A percentile compares a stretch with the other conserved stretches of the same genome.
Evolutionary conservation across 92 coral and sea anemone genomes (phyloP).

Genomic region (Palythoa grandis): DNA sequence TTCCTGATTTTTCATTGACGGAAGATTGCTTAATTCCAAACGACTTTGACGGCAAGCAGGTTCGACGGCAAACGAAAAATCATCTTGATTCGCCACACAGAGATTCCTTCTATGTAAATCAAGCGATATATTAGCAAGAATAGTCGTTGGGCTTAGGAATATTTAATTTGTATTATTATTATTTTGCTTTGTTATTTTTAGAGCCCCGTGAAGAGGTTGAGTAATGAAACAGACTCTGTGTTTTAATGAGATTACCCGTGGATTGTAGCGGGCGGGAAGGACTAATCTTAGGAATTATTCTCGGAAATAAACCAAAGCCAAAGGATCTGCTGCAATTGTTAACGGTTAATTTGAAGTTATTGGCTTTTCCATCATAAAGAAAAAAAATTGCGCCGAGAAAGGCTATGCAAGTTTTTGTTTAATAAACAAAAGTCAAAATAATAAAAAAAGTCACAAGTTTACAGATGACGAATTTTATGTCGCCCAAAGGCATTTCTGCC

Average conservation of each 20-base stretch:
- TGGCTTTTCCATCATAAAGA: not conserved
- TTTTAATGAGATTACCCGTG: constrained; percentile 35
- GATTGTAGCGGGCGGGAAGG: not conserved
- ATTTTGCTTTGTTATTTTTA: constrained; percentile 16
- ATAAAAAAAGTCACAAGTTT: not conserved
- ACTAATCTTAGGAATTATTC: not conserved
- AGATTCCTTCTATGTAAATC: constrained; percentile 32
- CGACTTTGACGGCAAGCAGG: not conserved
- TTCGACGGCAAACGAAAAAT: not conserved
- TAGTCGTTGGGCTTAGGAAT: constrained; percentile 28
- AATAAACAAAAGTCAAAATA: constrained; percentile 19
- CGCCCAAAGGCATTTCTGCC: too few species aligned
- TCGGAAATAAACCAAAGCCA: not conserved
- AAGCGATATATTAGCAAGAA: constrained; percentile 1
- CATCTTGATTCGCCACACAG: not conserved
- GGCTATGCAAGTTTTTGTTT: not conserved
- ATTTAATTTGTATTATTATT: constrained; percentile 22
- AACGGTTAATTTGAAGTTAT: not conserved
- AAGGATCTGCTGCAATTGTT: not conserved
- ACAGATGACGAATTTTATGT: too few species aligned
- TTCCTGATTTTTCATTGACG: not conserved
- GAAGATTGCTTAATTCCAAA: not conserved
- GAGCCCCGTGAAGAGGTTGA: not conserved
- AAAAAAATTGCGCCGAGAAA: not conserved
- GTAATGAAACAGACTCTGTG: constrained; percentile 12